These are phyloP conservation scores for Synanthedon andrenaeformis DNA, from an alignment of 2,888 invertebrate genomes.

Conservation along the genomic window DNA sequence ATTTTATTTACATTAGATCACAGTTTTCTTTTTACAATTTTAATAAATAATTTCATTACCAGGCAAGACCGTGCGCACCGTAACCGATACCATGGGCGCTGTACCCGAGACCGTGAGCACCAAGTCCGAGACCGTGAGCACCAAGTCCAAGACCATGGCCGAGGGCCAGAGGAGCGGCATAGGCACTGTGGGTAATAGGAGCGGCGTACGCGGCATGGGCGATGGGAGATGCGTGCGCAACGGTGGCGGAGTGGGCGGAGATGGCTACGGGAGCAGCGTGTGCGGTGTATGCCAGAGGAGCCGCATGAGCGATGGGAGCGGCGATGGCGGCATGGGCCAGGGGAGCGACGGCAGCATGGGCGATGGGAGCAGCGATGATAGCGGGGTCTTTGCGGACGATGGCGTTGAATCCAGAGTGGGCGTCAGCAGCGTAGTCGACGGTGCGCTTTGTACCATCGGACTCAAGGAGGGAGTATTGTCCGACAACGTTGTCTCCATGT, in stretches of 20 bases:
- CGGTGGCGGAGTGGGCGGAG: conserved; percentile 5
- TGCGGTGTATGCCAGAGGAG: conserved; percentile 13
- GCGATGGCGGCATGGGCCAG: conserved; percentile 12
- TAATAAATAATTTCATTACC: background rate
- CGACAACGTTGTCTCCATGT: conserved; percentile 50
- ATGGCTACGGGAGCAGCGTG: conserved; percentile 11
- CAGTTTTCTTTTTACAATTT: background rate
- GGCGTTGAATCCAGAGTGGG: conserved; percentile 63
- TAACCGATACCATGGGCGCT: conserved; percentile 4
- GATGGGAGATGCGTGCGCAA: conserved; percentile 8
- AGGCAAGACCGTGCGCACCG: conserved; percentile 3
- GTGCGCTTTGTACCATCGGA: conserved; percentile 63
- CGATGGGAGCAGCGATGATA: conserved; percentile 22
- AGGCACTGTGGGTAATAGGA: conserved; percentile 5
- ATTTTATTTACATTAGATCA: background rate
- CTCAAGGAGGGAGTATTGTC: conserved; percentile 61
- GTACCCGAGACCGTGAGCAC: conserved; percentile 5
- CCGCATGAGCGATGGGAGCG: conserved; percentile 15
- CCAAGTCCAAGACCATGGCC: conserved; percentile 8
- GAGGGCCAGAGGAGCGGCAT: conserved; percentile 6
- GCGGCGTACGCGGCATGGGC: conserved; percentile 8
- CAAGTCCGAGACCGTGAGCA: conserved; percentile 7
- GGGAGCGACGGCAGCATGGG: conserved; percentile 10
- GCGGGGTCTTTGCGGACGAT: conserved; percentile 59
- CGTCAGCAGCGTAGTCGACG: conserved; percentile 66